Evolutionary conservation across 1,140 invertebrate genomes (phyloP), one percentile per base, ranked within the genome.

Genomic region (Bombus superbus): DNA sequence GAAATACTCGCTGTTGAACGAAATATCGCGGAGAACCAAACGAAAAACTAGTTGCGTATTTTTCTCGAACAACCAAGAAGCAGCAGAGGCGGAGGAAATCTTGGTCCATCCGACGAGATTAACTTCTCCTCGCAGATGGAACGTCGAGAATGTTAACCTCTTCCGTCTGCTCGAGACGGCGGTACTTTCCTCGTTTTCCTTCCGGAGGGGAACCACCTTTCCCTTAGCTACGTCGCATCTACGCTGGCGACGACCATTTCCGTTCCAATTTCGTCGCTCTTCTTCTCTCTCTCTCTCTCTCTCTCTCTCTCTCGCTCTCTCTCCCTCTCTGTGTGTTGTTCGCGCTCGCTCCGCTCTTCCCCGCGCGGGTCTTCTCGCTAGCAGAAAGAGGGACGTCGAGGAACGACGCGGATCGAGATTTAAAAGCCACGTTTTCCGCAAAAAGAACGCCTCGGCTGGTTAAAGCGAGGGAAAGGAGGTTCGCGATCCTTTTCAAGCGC

Each of bases 401-500:
- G 78, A 91, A 85, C 88, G 76, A 88, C 40, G 83, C 53, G 83
- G 66, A 90, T 88, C 86, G 88, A 85, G 86, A 91, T 91, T 91
- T 89, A 89, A 91, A 91, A 91, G 84, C 88, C 81, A 82, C 83
- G 72, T 81, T 87, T 88, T 88, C 77, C 86, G 83, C 72, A 57
- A 68, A 90, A 86, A 79, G 86, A 81, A 85, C 81, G 82, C 47
- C 71, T 62, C 83, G 75, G 42, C 42, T 62, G 85, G 87, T 81
- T 83, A 76, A 90, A 91, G 79, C 85, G 79, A 87, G 83, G 62
- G 68, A 87, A 75, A 79, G 88, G 72, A 86, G 79, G 85, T 82
- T 83, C 10, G 82, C 86, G 86, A 89, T 89, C 86, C 88, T 89
- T 90, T 89, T 90, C 88, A 79, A 84, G 85, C 88, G 88, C 69